Conservation (phyloP, 2,113 vertebrate genomes). For the Oreochromis tanganicae region DNA sequence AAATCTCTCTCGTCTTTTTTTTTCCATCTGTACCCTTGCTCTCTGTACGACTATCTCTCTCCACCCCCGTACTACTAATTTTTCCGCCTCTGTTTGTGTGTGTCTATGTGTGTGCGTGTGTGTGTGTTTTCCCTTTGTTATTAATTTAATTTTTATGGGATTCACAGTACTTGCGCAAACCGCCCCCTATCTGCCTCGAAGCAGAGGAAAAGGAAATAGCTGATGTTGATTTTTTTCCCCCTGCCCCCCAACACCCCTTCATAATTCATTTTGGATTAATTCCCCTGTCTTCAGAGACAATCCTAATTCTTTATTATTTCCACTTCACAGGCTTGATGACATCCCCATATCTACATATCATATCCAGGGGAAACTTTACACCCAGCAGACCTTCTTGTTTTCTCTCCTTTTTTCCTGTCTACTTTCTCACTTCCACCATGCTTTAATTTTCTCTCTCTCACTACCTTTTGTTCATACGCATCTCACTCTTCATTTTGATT, state of each 20-base stretch:
- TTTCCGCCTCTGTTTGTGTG: slow-evolving; percentile 32
- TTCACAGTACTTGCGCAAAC: slow-evolving; percentile 56
- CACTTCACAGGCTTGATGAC: slow-evolving; percentile 72
- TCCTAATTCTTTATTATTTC: slow-evolving; percentile 77
- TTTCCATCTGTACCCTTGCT: slow-evolving; percentile 44
- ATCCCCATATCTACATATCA: slow-evolving; percentile 70
- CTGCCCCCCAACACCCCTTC: slow-evolving; percentile 1
- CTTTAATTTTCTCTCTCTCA: not conserved
- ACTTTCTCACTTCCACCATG: not conserved
- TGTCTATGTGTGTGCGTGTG: not conserved
- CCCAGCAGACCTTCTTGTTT: slow-evolving; percentile 61
- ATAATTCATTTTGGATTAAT: slow-evolving; percentile 78
- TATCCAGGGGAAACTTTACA: slow-evolving; percentile 69
- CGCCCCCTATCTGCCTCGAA: slow-evolving; percentile 61
- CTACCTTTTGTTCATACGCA: not conserved
- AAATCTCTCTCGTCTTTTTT: slow-evolving; percentile 39
- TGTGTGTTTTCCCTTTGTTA: slow-evolving; percentile 48
- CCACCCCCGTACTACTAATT: slow-evolving; percentile 40
- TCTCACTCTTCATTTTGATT: not conserved
- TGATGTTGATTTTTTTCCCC: slow-evolving; percentile 60
- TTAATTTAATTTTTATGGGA: slow-evolving; percentile 64
- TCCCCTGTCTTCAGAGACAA: slow-evolving; percentile 74
- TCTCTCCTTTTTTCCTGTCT: slow-evolving; percentile 12
- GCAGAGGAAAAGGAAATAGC: slow-evolving; percentile 67
- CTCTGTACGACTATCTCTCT: slow-evolving; percentile 44